phyloP scores from a whole-genome alignment of 2,797 vertebrate species.

The Coreius guichenoti region DNA sequence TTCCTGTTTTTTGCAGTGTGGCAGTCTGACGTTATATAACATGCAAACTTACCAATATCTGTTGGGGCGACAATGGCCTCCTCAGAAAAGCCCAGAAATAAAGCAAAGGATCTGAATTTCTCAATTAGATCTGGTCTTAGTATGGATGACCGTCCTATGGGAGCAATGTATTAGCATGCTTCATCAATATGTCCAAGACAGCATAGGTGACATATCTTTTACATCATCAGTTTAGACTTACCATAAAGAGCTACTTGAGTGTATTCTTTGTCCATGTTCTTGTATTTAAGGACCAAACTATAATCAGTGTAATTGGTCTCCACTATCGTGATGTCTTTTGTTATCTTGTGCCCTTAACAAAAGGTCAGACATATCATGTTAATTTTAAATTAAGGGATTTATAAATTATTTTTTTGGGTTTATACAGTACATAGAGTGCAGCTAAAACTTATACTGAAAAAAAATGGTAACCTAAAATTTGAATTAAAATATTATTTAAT shows the following conservation, averaged over 20 bases:
- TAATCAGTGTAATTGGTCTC: slow-evolving; percentile 66
- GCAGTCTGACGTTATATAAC: not conserved
- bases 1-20: slow-evolving; percentile 34
- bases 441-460: not conserved
- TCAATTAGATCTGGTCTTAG: slow-evolving; percentile 47
- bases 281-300: slow-evolving; percentile 61
- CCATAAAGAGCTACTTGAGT: slow-evolving; percentile 63
- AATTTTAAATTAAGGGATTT: not conserved
- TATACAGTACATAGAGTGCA: no score
- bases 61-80: slow-evolving; percentile 50
- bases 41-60: slow-evolving; percentile 46
- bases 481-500: not conserved
- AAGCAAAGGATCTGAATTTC: slow-evolving; percentile 51
- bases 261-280: slow-evolving; percentile 55
- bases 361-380: not conserved
- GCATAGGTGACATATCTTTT: not conserved
- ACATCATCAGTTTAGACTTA: slow-evolving; percentile 18
- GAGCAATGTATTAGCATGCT: not conserved
- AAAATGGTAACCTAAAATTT: not conserved
- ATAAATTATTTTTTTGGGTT: no score
- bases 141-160: slow-evolving; percentile 48
- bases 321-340: slow-evolving; percentile 62
- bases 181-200: not conserved
- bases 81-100: slow-evolving; percentile 59
- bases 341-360: slow-evolving; percentile 52